phyloP scores from a whole-genome alignment of 2,797 vertebrate genomes.

The Hafferia zeledoni region DNA sequence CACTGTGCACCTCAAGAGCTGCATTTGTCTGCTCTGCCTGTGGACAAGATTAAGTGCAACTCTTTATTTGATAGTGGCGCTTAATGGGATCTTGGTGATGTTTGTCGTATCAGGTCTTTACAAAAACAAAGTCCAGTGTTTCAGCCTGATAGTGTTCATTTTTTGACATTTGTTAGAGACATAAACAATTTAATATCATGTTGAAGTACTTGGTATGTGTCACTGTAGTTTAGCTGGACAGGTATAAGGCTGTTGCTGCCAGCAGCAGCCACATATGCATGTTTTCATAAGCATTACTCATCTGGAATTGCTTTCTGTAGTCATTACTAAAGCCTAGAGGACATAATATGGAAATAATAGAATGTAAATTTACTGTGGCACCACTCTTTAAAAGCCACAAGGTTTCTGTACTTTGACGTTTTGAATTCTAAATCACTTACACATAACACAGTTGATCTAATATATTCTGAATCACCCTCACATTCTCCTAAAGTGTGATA shows the following conservation, averaged over 20 bases:
- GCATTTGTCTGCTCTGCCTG: slow-evolving; percentile 10
- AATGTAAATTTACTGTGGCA: slow-evolving; percentile 17
- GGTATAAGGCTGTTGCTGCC: not conserved
- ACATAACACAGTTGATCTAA: not conserved
- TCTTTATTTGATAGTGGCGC: slow-evolving; percentile 32
- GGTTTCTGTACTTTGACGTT: not conserved
- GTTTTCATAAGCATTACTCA: slow-evolving; percentile 37
- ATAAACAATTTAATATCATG: slow-evolving; percentile 9
- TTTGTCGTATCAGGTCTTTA: slow-evolving; percentile 43
- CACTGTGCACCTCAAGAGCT: not conserved
- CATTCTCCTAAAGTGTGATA: not conserved
- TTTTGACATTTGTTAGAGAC: slow-evolving; percentile 47
- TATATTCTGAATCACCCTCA: not conserved
- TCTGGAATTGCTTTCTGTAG: slow-evolving; percentile 31
- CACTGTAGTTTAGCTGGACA: slow-evolving; percentile 24
- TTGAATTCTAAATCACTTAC: slow-evolving; percentile 13
- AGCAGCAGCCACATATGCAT: not conserved
- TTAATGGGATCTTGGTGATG: slow-evolving; percentile 41
- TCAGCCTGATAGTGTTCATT: slow-evolving; percentile 22
- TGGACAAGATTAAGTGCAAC: slow-evolving; percentile 55
- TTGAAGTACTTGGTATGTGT: slow-evolving; percentile 1
- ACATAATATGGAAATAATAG: slow-evolving; percentile 26
- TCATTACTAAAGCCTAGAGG: not conserved
- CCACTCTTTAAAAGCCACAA: not conserved
- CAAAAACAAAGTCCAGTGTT: slow-evolving; percentile 44